A percentile compares a stretch with the other conserved stretches of the same genome.
These are phyloP conservation scores for Coenobita brevimanus DNA, from an alignment of 1,140 invertebrate species.

Conservation along the genomic window DNA sequence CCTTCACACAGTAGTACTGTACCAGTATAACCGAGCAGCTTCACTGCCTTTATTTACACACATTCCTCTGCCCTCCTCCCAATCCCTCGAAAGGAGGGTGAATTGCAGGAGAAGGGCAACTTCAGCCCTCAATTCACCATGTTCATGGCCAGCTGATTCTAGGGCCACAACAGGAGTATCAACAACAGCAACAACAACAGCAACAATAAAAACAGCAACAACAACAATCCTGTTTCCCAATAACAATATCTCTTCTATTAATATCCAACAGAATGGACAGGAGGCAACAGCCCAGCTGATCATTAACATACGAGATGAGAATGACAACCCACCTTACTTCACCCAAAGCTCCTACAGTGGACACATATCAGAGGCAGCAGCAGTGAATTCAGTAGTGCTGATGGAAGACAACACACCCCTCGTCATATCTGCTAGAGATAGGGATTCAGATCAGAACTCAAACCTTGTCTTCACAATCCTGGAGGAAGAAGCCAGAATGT, in stretches of 20 bases:
- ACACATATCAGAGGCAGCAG: conserved; percentile 92
- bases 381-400: conserved; percentile 88
- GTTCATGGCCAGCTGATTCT: too few species aligned
- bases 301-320: conserved; percentile 75
- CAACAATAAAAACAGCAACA: too few species aligned
- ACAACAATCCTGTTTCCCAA: too few species aligned
- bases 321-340: conserved; percentile 91
- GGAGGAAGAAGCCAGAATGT: conserved; percentile 81
- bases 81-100: too few species aligned
- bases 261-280: conserved; percentile 57
- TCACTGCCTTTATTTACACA: too few species aligned
- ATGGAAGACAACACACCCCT: conserved; percentile 81
- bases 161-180: too few species aligned
- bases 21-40: too few species aligned
- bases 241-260: neutral
- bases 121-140: too few species aligned
- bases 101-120: too few species aligned
- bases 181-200: too few species aligned
- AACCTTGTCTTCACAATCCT: conserved; percentile 88
- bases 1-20: too few species aligned
- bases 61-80: too few species aligned
- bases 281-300: conserved; percentile 71
- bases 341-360: conserved; percentile 79
- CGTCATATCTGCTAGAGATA: conserved; percentile 87
- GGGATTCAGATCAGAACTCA: conserved; percentile 83